Conservation (phyloP, 2,113 vertebrate species). For the Spilogale gracilis region DNA sequence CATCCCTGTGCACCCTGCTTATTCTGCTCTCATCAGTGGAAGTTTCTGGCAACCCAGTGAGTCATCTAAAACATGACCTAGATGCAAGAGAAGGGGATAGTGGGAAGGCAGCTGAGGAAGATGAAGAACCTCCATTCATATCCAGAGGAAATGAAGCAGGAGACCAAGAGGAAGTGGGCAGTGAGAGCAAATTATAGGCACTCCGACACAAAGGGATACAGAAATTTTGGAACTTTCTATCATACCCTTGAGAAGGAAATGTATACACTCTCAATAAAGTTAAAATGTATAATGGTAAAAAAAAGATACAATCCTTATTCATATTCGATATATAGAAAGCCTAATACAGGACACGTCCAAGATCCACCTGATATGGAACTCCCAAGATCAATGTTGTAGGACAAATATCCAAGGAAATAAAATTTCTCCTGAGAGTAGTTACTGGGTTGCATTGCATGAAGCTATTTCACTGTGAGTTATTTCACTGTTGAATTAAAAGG, state of each 20-base stretch:
- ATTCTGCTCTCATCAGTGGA: not conserved
- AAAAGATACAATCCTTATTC: conserved; percentile 7
- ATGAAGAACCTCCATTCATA: not conserved
- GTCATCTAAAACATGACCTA: not conserved
- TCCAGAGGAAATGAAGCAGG: not conserved
- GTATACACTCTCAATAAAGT: conserved; percentile 11
- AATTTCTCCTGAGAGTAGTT: conserved; percentile 47
- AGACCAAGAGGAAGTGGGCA: not conserved
- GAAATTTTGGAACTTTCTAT: not conserved
- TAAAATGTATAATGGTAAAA: not conserved
- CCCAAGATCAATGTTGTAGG: not conserved
- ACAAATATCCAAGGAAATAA: not conserved
- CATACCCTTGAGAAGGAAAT: not conserved
- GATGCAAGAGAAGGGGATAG: not conserved
- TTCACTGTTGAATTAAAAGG: conserved; percentile 37
- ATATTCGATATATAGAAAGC: not conserved
- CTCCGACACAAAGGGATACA: not conserved
- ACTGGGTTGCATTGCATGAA: conserved; percentile 27
- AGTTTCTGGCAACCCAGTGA: not conserved
- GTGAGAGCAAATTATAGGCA: not conserved
- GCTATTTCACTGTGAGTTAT: not conserved
- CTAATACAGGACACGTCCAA: not conserved
- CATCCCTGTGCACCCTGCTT: not conserved
- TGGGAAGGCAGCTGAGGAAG: not conserved
- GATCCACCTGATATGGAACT: not conserved